Percentiles rank a stretch among this genome's conserved stretches.
Conservation (phyloP, 1,140 invertebrate species). For the Apis laboriosa region DNA sequence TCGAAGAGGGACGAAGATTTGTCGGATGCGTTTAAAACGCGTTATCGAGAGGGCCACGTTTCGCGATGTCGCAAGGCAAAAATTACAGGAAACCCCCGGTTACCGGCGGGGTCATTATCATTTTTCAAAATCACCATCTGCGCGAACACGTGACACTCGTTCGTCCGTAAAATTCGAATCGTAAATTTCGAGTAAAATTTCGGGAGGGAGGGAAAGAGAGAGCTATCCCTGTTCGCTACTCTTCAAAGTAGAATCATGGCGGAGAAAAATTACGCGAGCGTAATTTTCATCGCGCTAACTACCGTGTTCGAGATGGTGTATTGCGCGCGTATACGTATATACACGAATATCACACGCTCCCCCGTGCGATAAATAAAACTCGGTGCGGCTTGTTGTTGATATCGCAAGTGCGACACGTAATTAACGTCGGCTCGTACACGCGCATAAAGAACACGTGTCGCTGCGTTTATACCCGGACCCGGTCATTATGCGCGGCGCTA, state of each 20-base stretch:
- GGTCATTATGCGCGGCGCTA: background rate
- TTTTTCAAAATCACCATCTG: background rate
- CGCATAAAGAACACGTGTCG: conserved; percentile 40
- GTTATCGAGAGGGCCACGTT: background rate
- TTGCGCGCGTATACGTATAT: background rate
- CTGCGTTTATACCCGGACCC: conserved; percentile 1
- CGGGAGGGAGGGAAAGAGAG: background rate
- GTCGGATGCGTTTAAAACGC: background rate
- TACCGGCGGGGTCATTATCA: background rate
- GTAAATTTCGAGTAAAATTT: conserved; percentile 2
- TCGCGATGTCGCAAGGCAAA: background rate
- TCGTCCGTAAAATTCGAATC: background rate
- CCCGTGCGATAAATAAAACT: conserved; percentile 40
- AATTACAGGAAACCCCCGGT: background rate
- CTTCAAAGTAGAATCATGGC: conserved; percentile 6
- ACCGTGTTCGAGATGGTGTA: background rate
- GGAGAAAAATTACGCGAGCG: conserved; percentile 8
- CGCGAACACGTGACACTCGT: background rate
- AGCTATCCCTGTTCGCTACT: background rate
- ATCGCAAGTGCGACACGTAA: conserved; percentile 48
- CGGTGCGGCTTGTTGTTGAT: conserved; percentile 40
- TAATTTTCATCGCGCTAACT: conserved; percentile 22
- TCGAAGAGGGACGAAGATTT: background rate
- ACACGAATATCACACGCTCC: conserved; percentile 1
- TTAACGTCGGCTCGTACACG: conserved; percentile 34